Evolutionary conservation across 2,888 invertebrate genomes (phyloP).

Genomic region (Reticulitermes lucifugus): DNA sequence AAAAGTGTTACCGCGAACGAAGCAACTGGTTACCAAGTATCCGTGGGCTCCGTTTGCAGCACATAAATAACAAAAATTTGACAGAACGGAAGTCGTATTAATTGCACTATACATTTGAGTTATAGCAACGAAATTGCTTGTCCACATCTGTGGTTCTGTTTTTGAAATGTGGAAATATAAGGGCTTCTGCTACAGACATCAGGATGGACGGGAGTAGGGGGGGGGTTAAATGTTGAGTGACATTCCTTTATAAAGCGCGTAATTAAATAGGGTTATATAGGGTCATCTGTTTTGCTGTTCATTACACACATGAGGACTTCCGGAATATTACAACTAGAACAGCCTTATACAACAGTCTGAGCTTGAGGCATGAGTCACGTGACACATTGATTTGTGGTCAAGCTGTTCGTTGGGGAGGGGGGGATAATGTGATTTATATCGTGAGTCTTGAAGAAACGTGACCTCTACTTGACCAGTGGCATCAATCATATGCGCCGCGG

Average conservation of each 20-base stretch:
- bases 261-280: constrained; percentile 30
- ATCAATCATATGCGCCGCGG: constrained; percentile 47
- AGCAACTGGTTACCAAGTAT: not conserved
- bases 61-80: not conserved
- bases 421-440: constrained; percentile 47
- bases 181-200: constrained; percentile 7
- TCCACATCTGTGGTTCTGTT: constrained; percentile 22
- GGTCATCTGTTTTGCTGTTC: constrained; percentile 24
- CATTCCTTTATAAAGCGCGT: constrained; percentile 12
- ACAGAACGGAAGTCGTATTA: not conserved
- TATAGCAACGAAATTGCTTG: constrained; percentile 18
- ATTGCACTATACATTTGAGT: not conserved
- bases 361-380: constrained; percentile 38
- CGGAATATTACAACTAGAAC: not conserved
- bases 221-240: not conserved
- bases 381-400: constrained; percentile 48
- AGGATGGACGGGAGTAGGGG: constrained; percentile 2
- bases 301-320: constrained; percentile 21
- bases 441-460: constrained; percentile 35
- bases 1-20: not conserved
- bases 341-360: not conserved
- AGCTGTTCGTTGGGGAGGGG: not conserved
- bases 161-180: constrained; percentile 19
- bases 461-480: constrained; percentile 40
- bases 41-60: not conserved